These are phyloP conservation scores for Oreochromis niloticus DNA, from an alignment of 2,113 vertebrate genomes.

Conservation along the genomic window DNA sequence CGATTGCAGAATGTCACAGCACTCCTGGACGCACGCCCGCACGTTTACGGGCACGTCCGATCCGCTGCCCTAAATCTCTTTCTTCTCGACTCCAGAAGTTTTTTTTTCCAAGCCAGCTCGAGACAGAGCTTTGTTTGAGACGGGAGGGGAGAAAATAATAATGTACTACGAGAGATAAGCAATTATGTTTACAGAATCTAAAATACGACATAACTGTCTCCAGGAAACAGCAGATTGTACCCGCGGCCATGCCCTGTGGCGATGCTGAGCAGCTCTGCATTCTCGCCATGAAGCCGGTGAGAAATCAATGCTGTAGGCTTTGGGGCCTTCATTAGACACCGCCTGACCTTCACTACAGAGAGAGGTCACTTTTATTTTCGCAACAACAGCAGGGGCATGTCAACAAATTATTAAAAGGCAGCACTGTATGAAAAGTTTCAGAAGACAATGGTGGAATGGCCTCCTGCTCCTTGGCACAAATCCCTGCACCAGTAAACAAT, in stretches of 20 bases:
- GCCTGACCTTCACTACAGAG: constrained; percentile 52
- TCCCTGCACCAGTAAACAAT: constrained; percentile 57
- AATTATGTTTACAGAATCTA: constrained; percentile 35
- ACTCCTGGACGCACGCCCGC: constrained; percentile 4
- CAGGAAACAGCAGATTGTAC: constrained; percentile 35
- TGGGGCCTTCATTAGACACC: constrained; percentile 61
- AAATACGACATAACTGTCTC: neutral
- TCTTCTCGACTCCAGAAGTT: neutral
- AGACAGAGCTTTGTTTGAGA: neutral
- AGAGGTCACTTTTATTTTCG: constrained; percentile 61
- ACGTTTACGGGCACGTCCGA: neutral
- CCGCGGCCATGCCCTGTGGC: constrained; percentile 30
- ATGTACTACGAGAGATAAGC: constrained; percentile 13
- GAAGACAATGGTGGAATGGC: constrained; percentile 36
- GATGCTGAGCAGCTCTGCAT: constrained; percentile 43
- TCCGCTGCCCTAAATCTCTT: neutral
- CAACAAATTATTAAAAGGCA: constrained; percentile 66
- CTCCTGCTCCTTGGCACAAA: constrained; percentile 44
- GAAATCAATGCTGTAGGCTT: constrained; percentile 57
- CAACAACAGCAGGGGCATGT: constrained; percentile 57
- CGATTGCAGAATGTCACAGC: constrained; percentile 45
- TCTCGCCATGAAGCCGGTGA: constrained; percentile 26
- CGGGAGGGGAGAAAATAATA: neutral
- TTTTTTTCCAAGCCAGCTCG: neutral
- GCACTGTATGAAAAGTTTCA: constrained; percentile 47